phyloP scores from a whole-genome alignment of 2,888 invertebrate genomes.

The Seira musarum region DNA sequence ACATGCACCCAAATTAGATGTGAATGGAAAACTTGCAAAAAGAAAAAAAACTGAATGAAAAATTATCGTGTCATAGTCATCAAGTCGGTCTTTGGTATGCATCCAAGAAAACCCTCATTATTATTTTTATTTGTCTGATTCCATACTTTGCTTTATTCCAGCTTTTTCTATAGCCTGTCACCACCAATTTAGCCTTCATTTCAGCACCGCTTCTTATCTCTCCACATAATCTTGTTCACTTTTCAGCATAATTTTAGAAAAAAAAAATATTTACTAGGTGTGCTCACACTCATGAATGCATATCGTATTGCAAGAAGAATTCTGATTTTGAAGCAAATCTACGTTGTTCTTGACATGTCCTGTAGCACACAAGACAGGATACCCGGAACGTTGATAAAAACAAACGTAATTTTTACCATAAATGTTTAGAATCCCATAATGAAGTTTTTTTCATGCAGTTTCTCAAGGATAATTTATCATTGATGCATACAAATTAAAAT shows the following conservation, averaged over 20 bases:
- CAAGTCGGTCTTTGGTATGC: too few species aligned
- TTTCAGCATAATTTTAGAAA: neutral
- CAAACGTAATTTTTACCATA: neutral
- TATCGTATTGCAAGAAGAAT: too few species aligned
- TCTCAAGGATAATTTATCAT: neutral
- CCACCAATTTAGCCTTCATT: neutral
- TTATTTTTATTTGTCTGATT: neutral
- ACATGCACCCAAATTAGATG: too few species aligned
- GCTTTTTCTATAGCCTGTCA: neutral
- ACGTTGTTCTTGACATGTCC: too few species aligned
- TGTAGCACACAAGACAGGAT: too few species aligned
- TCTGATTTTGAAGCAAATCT: too few species aligned
- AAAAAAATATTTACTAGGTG: constrained; percentile 56
- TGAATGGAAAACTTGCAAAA: too few species aligned
- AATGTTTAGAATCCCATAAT: neutral
- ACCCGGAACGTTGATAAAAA: neutral
- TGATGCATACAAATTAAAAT: neutral
- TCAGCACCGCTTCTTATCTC: neutral
- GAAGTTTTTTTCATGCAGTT: neutral
- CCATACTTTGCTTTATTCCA: neutral
- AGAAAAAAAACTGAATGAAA: neutral
- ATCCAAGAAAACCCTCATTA: neutral
- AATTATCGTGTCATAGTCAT: too few species aligned
- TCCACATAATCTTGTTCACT: neutral
- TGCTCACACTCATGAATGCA: constrained; percentile 42